Percentiles rank a stretch among this genome's conserved stretches.
These are phyloP conservation scores for Castor canadensis DNA, from an alignment of 2,113 vertebrate genomes.

Conservation along the genomic window DNA sequence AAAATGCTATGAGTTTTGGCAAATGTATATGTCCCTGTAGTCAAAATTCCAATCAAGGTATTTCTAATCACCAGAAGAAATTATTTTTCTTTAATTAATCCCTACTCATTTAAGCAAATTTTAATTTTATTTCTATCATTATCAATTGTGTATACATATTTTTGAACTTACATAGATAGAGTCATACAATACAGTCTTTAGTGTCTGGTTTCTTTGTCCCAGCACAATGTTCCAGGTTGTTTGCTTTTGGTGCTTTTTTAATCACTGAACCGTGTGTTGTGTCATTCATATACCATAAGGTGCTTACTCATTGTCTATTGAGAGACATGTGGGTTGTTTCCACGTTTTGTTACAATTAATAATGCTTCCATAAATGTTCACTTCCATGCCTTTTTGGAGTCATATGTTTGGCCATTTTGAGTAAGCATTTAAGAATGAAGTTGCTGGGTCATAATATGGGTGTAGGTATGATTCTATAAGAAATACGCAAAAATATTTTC, in stretches of 20 bases:
- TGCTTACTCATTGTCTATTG: neutral
- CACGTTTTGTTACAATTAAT: neutral
- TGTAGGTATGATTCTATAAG: neutral
- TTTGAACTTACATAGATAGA: neutral
- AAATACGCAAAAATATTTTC: neutral
- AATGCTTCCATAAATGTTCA: neutral
- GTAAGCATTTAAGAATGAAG: neutral
- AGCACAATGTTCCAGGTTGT: neutral
- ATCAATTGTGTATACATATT: neutral
- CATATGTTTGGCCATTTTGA: neutral
- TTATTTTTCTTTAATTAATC: neutral
- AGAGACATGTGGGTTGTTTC: neutral
- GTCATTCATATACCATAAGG: neutral
- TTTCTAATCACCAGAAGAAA: neutral
- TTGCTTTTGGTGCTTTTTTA: neutral
- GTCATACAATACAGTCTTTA: neutral
- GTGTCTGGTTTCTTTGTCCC: neutral
- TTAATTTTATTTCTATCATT: neutral
- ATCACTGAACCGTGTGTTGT: neutral
- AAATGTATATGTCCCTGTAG: neutral
- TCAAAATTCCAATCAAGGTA: neutral
- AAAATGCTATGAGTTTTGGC: neutral
- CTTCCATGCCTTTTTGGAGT: neutral
- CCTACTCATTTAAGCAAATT: neutral
- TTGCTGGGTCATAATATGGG: neutral